Conservation (phyloP, 2,888 invertebrate genomes). For the Cryptophagus acutangulus region DNA sequence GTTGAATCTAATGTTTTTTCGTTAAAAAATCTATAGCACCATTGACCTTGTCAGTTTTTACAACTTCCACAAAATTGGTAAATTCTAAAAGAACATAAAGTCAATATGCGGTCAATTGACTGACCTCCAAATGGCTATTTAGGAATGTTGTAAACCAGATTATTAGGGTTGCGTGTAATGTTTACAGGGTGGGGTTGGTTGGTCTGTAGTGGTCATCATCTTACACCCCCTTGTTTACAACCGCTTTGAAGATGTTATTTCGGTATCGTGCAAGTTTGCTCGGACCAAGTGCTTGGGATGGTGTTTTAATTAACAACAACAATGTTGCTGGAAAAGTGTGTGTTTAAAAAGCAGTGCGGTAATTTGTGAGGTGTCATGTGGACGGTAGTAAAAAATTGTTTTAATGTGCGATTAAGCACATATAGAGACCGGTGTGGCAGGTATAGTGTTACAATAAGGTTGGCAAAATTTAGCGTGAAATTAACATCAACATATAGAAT, state of each 20-base stretch:
- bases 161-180: constrained; percentile 43
- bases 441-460: too few relatives aligned
- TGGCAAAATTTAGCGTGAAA: constrained; percentile 26
- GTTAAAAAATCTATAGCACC: constrained; percentile 31
- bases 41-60: constrained; percentile 32
- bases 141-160: constrained; percentile 34
- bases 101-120: constrained; percentile 36
- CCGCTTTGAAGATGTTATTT: constrained; percentile 16
- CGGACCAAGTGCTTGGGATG: too few relatives aligned
- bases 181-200: constrained; percentile 35
- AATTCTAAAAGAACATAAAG: constrained; percentile 7
- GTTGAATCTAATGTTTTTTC: too few relatives aligned
- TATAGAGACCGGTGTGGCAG: too few relatives aligned
- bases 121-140: constrained; percentile 38
- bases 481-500: constrained; percentile 33
- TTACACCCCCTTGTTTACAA: constrained; percentile 15
- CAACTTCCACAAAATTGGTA: constrained; percentile 12
- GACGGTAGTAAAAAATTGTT: too few relatives aligned
- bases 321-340: too few relatives aligned
- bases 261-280: too few relatives aligned
- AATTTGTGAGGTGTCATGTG: too few relatives aligned
- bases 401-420: too few relatives aligned
- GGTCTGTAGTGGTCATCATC: constrained; percentile 14
- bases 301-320: too few relatives aligned
- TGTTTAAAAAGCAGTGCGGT: too few relatives aligned